Base-by-base conservation (phyloP, 2,113 vertebrate species). In the Taurulus bubalis region DNA sequence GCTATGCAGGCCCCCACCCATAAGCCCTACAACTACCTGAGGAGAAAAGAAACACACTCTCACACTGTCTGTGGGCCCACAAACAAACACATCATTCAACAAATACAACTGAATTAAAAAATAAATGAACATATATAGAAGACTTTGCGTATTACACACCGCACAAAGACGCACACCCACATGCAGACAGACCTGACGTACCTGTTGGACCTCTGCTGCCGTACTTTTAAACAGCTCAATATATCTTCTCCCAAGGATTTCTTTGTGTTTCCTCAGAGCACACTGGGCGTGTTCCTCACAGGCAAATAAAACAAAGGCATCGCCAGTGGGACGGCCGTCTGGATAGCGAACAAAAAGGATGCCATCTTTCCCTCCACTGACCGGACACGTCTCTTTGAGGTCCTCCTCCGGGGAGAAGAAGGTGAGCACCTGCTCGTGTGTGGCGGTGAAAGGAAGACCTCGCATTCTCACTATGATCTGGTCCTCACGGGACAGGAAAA, bases 201-300 rank as follows among this genome's bases (percentile, higher is more conserved):
- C 98, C 97, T 99, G 98, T 84, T 99, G 97, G 62, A 99, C 97
- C 83, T 99, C 98, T 2, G 98, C 98, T 10, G 97, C 98, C 0
- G 98, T 99, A 90, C 98, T 99, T 90, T 97, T 96, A 91, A 99
- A 99, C 85, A 99, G 94, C 93, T 99, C 98, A 2, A 99, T 99
- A 87, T 99, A 99, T 91, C 98, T 95, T 82, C 97, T 98, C 53
- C 98, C 98, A 82, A 99, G 95, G 85, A 97, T 97, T 90, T 98
- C 96, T 91, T 98, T 98, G 95, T 99, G 98, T 84, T 97, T 99
- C 84, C 95, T 97, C 89, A 99, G 95, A 11, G 98, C 98, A 55
- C 96, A 95, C 91, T 98, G 97, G 66, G 97, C 97, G 42, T 97
- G 95, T 85, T 99, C 98, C 90, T 99, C 98, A 78, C 97, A 98